Evolutionary conservation across 1,140 invertebrate genomes (phyloP), one percentile per base, ranked within the genome.

Genomic region (Scaptomyza montana): DNA sequence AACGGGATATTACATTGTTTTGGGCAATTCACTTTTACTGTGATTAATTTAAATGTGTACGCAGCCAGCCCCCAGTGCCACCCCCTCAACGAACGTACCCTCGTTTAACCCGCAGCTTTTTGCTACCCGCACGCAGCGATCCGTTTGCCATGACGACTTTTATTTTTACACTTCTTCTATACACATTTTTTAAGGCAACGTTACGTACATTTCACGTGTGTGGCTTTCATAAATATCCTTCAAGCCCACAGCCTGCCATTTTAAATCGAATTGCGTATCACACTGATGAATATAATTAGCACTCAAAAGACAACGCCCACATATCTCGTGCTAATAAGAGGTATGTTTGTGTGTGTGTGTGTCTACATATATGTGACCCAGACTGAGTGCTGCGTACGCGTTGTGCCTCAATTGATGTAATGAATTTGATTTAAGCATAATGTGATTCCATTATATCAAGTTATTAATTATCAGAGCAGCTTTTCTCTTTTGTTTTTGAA

Each of bases 21-120:
- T 89, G 84, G 84, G 84, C 79, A 87, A 87, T 87, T 87, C 84
- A 78, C 84, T 87, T 84, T 87, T 77, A 87, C 84, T 84, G 84
- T 87, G 84, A 87, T 87, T 87, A 87, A 89, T 87, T 87, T 89
- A 87, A 87, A 87, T 87, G 85, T 78, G 68, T 66, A 68, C 46
- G 7, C 30, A 0, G 7, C 10, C 53, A 5, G 7, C 10, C 53
- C 10, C 47, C 21, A 25, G 21, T 25, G 1, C 54, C 43, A 13
- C 13, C 21, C 61, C 13, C 41, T 19, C 7, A 49, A n/a, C 39
- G 1, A 4, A 2, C 39, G 1, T 10, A 12, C 16, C 4, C 50
- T 36, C 16, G 13, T 36, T 9, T 43, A 8, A 16, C 49, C 21
- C 64, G 33, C 49, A 68, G 66, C 28, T 59, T 33, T 33, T 59